phyloP scores from a whole-genome alignment of 2,113 vertebrate genomes.

The Elephas maximus region DNA sequence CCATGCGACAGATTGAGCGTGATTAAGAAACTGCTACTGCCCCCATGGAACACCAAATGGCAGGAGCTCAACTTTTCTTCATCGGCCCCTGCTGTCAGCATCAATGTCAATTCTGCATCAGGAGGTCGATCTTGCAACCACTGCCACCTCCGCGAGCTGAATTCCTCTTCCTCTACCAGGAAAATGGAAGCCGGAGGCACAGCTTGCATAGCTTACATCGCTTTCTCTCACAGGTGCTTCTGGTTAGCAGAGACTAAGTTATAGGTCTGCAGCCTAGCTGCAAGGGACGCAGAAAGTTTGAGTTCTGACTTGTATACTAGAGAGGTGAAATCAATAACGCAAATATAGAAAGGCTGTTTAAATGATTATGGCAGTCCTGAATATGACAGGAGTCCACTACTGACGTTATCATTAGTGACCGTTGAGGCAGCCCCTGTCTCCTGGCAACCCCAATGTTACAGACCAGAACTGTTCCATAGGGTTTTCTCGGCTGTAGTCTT shows the following conservation, averaged over 20 bases:
- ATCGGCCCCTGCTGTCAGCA: neutral
- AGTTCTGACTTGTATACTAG: conserved; percentile 1
- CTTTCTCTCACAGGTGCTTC: too few species aligned
- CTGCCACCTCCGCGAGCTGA: too few species aligned
- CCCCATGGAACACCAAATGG: neutral
- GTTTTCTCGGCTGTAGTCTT: neutral
- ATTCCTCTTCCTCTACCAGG: too few species aligned
- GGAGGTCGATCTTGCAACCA: too few species aligned
- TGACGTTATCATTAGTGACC: neutral
- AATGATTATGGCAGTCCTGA: neutral
- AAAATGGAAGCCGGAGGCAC: too few species aligned
- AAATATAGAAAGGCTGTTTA: neutral
- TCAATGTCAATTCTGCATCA: neutral
- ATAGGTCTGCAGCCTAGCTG: too few species aligned
- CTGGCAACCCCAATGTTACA: neutral
- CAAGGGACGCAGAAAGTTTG: neutral
- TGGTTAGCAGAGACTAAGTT: too few species aligned
- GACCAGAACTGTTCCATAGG: neutral
- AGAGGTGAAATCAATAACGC: neutral
- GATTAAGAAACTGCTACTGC: neutral
- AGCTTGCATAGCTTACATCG: too few species aligned
- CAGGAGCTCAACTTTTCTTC: neutral
- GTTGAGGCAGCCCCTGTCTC: neutral
- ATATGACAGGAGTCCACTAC: neutral
- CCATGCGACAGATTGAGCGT: neutral